These are phyloP conservation scores for Hyla sarda DNA, from an alignment of 2,113 vertebrate genomes.

Conservation along the genomic window DNA sequence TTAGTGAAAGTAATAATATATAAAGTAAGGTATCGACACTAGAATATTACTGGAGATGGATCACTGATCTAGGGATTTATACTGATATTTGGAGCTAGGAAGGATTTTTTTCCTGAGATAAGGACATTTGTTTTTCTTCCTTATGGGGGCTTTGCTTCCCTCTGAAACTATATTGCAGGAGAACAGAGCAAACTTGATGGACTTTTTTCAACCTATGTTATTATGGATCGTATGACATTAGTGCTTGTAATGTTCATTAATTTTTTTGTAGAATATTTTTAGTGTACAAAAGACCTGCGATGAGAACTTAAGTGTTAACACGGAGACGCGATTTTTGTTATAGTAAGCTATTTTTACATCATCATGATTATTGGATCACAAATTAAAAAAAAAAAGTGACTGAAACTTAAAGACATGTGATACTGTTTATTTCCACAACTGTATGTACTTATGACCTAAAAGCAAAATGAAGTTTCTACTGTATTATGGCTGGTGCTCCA, in stretches of 20 bases:
- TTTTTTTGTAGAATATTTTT: neutral
- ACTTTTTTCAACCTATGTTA: neutral
- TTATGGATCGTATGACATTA: neutral
- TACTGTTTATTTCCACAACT: slow-evolving; percentile 36
- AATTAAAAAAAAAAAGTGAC: slow-evolving; percentile 20
- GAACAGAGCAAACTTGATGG: neutral
- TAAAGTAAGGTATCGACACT: too few species aligned
- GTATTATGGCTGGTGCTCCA: slow-evolving; percentile 49
- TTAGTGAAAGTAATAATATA: too few species aligned
- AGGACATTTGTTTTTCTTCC: neutral
- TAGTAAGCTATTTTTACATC: neutral
- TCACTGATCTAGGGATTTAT: neutral
- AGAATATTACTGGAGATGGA: neutral
- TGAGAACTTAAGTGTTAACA: neutral
- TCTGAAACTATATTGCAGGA: neutral
- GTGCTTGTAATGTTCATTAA: neutral
- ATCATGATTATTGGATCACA: neutral
- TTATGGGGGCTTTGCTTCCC: neutral
- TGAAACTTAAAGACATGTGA: slow-evolving; percentile 29
- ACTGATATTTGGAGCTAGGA: neutral
- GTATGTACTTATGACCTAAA: slow-evolving; percentile 38
- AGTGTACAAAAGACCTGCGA: neutral
- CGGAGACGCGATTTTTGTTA: neutral
- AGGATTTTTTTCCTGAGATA: neutral
- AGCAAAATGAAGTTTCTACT: slow-evolving; percentile 41